phyloP scores from a whole-genome alignment of 92 coral and sea anemone genomes.

The Micromussa lordhowensis region DNA sequence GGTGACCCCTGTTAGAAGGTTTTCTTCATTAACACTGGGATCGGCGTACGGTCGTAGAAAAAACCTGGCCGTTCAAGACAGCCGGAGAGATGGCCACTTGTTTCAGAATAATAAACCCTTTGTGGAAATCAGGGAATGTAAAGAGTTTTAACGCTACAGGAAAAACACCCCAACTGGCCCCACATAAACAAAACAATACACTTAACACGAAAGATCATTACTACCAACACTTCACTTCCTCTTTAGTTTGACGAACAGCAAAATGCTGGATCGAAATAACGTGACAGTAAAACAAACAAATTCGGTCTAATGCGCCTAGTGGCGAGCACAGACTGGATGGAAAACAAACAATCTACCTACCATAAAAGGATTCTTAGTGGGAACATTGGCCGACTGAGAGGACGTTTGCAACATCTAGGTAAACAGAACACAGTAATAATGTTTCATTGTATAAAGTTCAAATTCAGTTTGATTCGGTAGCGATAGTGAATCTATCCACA shows the following conservation, averaged over 20 bases:
- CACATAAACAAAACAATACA: not conserved
- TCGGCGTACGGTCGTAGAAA: no score
- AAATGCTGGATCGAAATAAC: no score
- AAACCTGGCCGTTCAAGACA: no score
- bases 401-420: conserved; percentile 71
- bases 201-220: not conserved
- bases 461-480: not conserved
- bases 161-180: not conserved
- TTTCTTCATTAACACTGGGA: no score
- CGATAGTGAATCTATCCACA: not conserved
- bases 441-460: not conserved
- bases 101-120: no score
- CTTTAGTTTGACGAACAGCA: no score
- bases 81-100: no score
- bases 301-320: no score
- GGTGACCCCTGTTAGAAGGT: no score
- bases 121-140: not conserved
- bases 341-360: conserved; percentile 38
- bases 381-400: conserved; percentile 58
- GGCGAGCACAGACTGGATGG: no score
- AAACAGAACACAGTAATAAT: not conserved
- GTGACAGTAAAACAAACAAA: not conserved
- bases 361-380: conserved; percentile 84
- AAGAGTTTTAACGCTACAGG: not conserved
- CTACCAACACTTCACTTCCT: no score